A percentile compares a stretch with the other conserved stretches of the same genome.
Conservation (phyloP, 2,888 invertebrate genomes). For the Rotaria magnacalcarata region DNA sequence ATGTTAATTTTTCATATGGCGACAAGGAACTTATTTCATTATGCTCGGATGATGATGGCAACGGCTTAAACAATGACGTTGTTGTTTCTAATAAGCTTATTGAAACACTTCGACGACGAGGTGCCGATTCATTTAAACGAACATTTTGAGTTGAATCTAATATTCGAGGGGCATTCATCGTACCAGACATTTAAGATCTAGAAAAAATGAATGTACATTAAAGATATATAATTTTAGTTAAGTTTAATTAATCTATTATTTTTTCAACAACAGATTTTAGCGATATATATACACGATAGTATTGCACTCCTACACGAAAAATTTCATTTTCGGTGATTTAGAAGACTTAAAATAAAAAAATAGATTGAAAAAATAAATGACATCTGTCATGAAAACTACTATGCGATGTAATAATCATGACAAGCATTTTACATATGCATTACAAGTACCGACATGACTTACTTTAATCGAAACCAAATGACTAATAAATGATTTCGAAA, state of each 20-base stretch:
- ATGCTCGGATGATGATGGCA: neutral
- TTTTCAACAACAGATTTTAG: no score
- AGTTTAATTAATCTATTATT: no score
- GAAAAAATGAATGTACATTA: neutral
- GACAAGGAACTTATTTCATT: neutral
- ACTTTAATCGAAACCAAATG: no score
- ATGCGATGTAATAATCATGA: neutral
- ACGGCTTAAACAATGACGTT: neutral
- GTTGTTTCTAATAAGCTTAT: neutral
- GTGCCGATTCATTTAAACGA: neutral
- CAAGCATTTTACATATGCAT: neutral
- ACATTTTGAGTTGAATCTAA: neutral
- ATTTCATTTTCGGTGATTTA: no score
- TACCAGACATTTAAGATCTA: neutral
- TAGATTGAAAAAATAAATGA: no score
- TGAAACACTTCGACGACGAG: neutral
- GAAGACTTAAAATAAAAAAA: no score
- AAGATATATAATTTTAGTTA: no score
- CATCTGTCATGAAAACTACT: no score
- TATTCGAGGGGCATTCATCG: neutral
- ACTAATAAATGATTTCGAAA: no score
- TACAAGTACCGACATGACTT: neutral
- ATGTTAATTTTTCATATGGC: neutral
- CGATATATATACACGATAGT: no score
- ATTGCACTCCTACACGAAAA: no score